Conservation (phyloP, 2,797 vertebrate genomes). For the Hypotaenidia okinawae region DNA sequence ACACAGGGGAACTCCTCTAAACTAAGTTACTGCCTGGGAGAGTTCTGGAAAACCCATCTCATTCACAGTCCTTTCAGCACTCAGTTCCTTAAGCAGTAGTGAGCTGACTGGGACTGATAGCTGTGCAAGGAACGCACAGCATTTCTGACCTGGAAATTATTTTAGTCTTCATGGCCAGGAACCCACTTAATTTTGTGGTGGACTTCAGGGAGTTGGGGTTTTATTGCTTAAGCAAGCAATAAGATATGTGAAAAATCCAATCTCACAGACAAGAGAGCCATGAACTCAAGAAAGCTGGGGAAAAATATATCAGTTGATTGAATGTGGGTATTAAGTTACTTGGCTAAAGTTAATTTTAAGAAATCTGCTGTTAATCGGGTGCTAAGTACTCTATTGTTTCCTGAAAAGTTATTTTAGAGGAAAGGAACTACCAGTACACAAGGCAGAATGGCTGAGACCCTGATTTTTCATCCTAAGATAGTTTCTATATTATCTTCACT, state of each 20-base stretch:
- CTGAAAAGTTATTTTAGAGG: background rate
- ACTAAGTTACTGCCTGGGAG: background rate
- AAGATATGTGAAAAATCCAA: background rate
- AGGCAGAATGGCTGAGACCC: background rate
- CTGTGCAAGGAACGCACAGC: background rate
- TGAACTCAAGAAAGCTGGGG: background rate
- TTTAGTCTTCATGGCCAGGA: background rate
- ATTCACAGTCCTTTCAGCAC: background rate
- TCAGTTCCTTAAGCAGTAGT: background rate
- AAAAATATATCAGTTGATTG: background rate
- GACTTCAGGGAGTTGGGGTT: fast-evolving
- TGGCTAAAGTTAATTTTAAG: background rate
- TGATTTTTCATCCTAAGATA: fast-evolving
- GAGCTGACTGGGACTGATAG: background rate
- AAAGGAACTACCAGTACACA: background rate
- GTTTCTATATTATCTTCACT: background rate
- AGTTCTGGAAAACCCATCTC: background rate
- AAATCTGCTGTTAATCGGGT: background rate
- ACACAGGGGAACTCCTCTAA: background rate
- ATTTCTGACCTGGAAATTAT: background rate
- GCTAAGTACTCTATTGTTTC: background rate
- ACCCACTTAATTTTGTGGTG: background rate
- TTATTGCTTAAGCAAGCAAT: background rate
- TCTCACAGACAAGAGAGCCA: background rate
- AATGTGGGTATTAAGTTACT: background rate